Percentiles rank a stretch among this genome's conserved stretches.
Conservation (phyloP, 2,888 invertebrate species). For the Ophion ellenae region DNA sequence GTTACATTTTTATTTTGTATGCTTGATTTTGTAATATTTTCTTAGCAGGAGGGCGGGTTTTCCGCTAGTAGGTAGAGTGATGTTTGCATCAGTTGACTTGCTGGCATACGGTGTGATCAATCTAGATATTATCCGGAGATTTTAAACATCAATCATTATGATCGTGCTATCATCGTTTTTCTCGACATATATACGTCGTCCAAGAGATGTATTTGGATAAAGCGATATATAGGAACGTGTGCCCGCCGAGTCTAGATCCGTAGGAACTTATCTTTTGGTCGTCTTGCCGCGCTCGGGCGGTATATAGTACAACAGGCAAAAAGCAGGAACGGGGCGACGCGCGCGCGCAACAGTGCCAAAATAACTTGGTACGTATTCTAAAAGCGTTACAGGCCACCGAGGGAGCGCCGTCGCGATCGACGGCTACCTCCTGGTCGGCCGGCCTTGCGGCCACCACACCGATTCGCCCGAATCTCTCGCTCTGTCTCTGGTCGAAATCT, state of each 20-base stretch:
- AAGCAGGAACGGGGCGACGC: conserved; percentile 75
- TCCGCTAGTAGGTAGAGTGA: neutral
- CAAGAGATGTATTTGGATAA: neutral
- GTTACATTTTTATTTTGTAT: neutral
- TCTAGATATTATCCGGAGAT: no score
- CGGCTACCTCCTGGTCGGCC: conserved; percentile 67
- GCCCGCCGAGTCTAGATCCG: conserved; percentile 51
- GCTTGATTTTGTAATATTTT: neutral
- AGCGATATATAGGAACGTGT: conserved; percentile 44
- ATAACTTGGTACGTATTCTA: conserved; percentile 82
- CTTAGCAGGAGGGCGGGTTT: neutral
- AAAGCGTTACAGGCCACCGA: conserved; percentile 79
- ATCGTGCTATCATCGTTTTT: no score
- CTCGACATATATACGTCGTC: neutral
- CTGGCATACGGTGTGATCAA: no score
- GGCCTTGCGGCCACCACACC: conserved; percentile 65
- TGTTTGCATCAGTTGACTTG: no score
- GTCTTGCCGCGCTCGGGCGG: conserved; percentile 41
- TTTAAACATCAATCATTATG: no score
- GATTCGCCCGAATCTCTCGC: conserved; percentile 47
- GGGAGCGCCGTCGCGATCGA: conserved; percentile 74
- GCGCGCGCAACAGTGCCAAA: conserved; percentile 78
- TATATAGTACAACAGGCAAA: conserved; percentile 43
- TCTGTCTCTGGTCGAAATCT: conserved; percentile 57
- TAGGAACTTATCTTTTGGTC: conserved; percentile 31